Evolutionary conservation across 2,888 invertebrate genomes (phyloP), one percentile per base, ranked within the genome.

Genomic region (Limenitis camilla): DNA sequence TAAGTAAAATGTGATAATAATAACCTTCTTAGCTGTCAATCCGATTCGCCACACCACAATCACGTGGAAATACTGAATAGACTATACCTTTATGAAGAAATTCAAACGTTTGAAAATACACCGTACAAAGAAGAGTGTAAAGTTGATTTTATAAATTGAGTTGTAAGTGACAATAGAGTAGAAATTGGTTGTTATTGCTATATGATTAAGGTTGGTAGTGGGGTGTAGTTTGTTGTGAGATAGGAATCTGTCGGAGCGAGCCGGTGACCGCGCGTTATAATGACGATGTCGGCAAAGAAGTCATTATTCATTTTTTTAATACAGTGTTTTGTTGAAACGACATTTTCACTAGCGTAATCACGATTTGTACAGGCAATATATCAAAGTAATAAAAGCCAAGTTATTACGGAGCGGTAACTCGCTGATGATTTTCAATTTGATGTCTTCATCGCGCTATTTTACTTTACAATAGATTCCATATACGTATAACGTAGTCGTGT

Each of bases 301-400:
- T 81, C 86, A 84, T 86, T 84, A 85, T 79, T 86, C 86, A 86
- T 85, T 85, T 86, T 85, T 86, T 86, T 85, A 83, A 85, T 83
- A 81, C 81, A 81, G 74, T 80, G 81, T 84, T 84, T 84, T 84
- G 85, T 84, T 79, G 81, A 83, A 83, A 78, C 79, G 85, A 85
- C 86, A 86, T 83, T 84, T 86, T 82, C 85, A 85, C 85, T 86
- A 81, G 81, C 67, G 78, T 82, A 82, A 84, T 84, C 83, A 83
- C 77, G 80, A 79, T 78, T 78, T 76, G 81, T 78, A 78, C 77
- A 75, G 75, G 81, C 76, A 78, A 82, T 81, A 80, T 77, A 83
- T 83, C 82, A 83, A 78, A 71, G 76, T 74, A 77, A 82, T 83
- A 81, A 80, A 81, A 66, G 73, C 66, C 68, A 72, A 67, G 74